Conservation (phyloP, 2,113 vertebrate genomes). For the Tetrao urogallus region DNA sequence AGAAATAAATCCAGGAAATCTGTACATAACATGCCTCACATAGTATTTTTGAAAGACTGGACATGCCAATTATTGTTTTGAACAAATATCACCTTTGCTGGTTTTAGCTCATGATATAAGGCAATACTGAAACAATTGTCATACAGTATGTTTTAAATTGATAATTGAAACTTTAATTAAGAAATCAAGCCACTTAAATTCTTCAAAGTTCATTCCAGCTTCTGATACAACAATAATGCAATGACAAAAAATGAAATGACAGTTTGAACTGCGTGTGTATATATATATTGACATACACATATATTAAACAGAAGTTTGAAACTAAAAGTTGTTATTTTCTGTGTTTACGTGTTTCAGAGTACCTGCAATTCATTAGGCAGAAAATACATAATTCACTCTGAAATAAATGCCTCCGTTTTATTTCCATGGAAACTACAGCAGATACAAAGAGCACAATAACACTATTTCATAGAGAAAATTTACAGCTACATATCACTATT, state of each 20-base stretch:
- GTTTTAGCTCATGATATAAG: conserved; percentile 32
- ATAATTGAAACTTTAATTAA: conserved; percentile 37
- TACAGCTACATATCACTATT: neutral
- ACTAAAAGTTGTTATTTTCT: neutral
- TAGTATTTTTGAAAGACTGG: neutral
- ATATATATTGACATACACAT: too few relatives aligned
- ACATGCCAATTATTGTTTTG: neutral
- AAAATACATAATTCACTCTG: neutral
- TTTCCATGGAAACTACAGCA: neutral
- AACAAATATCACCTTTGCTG: neutral
- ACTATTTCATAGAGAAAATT: neutral
- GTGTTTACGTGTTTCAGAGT: neutral
- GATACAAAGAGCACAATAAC: neutral
- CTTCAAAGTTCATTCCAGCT: neutral
- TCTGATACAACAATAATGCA: neutral
- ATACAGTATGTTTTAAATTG: conserved; percentile 14
- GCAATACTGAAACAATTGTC: conserved; percentile 37
- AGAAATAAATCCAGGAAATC: neutral
- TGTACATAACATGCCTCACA: neutral
- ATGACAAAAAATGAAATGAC: neutral
- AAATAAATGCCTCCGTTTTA: neutral
- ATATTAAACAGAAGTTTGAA: conserved; percentile 17
- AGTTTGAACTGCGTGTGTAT: neutral
- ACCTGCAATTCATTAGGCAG: neutral
- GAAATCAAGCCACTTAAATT: neutral